Evolutionary conservation across 2,797 vertebrate species (phyloP), one percentile per base, ranked within the genome.

Genomic region (Anisognathus igniventris): DNA sequence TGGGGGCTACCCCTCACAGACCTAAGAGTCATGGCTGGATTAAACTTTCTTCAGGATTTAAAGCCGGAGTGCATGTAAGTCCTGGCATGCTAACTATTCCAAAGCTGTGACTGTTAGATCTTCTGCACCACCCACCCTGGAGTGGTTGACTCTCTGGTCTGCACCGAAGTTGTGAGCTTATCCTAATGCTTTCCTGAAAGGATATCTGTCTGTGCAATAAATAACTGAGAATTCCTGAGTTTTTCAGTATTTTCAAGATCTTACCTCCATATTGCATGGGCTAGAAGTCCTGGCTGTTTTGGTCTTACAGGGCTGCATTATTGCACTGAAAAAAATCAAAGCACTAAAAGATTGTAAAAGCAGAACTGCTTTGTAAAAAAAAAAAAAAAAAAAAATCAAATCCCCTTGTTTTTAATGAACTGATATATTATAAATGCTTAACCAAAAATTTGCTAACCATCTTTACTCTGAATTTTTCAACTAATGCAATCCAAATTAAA

Each of bases 11-110:
- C 4, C 4, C 11, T 40, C 4, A 30, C 12, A 58, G 27, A 48
- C 18, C 20, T 54, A 75, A 58, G 30, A 19, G 12, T 48, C 12
- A 27, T 71, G 11, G 4, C 5, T 58, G 37, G 7, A 67, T 66
- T 24, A 64, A 31, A 54, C 14, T 72, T 91, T 24, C 30, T 21
- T 54, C 33, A 25, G 53, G 7, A 58, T 72, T 45, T 78, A 40
- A 66, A 47, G 4, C 10, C 1, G 0, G 1, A 22, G 9, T 27
- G 3, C 16, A 5, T 45, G 16, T 7, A 72, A 47, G 4, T 61
- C 9, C 9, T 54, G 54, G 23, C 18, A 35, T 4, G 35, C 4
- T 53, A 62, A 33, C 9, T 67, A 10, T 44, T 48, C 14, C 39
- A 44, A 74, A 66, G 24, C 14, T 51, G 28, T n/a, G 22, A 42